phyloP scores from a whole-genome alignment of 2,888 invertebrate species.

The Caenorhabditis angaria region DNA sequence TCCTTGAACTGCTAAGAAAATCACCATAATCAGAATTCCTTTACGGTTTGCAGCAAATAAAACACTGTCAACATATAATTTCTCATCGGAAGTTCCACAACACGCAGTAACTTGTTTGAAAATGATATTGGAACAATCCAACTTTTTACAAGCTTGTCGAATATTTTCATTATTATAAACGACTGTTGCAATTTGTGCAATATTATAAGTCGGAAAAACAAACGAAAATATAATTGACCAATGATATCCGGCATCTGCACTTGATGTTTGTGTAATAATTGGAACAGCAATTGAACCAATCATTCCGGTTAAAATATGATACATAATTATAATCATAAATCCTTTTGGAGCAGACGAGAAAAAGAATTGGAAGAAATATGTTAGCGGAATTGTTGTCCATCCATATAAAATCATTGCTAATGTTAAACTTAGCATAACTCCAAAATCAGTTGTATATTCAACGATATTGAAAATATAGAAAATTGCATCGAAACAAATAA shows the following conservation, averaged over 20 bases:
- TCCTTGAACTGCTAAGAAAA: conserved; percentile 55
- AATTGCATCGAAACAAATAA: conserved; percentile 51
- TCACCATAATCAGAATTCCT: conserved; percentile 53
- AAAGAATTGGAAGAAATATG: conserved; percentile 64
- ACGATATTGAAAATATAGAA: conserved; percentile 57
- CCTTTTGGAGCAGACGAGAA: conserved; percentile 67
- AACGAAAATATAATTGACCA: conserved; percentile 48
- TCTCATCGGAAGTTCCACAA: conserved; percentile 43
- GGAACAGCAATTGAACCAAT: conserved; percentile 66
- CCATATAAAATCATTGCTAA: conserved; percentile 54
- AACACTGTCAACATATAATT: conserved; percentile 47
- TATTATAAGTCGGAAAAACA: conserved; percentile 50
- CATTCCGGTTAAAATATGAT: conserved; percentile 65
- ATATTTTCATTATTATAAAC: conserved; percentile 56
- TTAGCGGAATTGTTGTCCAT: conserved; percentile 63
- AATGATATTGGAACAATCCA: conserved; percentile 50
- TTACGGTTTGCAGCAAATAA: conserved; percentile 38
- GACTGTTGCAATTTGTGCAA: conserved; percentile 44
- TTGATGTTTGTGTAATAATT: conserved; percentile 58
- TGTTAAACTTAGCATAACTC: conserved; percentile 41
- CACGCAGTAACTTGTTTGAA: conserved; percentile 35
- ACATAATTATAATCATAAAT: conserved; percentile 66
- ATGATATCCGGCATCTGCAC: conserved; percentile 30
- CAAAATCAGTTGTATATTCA: conserved; percentile 43
- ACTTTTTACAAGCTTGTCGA: conserved; percentile 52